Evolutionary conservation across 2,113 vertebrate genomes (phyloP).

Genomic region (Leiothrix lutea): DNA sequence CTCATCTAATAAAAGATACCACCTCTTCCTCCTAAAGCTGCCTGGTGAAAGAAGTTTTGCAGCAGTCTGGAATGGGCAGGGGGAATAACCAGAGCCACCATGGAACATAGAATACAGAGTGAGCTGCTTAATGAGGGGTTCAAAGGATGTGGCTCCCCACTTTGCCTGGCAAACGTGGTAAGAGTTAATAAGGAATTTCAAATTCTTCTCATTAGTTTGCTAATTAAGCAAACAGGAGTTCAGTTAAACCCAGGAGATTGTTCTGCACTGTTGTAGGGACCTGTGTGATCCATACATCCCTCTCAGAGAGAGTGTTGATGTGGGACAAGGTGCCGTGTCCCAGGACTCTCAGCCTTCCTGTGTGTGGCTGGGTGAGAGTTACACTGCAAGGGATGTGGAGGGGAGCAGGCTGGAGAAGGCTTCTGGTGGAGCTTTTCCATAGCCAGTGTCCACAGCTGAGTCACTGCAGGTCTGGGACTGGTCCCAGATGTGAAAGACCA

Average conservation of each 20-base stretch:
- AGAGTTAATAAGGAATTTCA: not conserved
- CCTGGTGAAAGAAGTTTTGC: not conserved
- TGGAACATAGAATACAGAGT: not conserved
- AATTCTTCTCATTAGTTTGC: not conserved
- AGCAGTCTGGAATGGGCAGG: not conserved
- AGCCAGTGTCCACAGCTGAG: not conserved
- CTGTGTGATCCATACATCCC: not conserved
- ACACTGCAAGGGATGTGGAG: not conserved
- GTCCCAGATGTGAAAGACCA: not conserved
- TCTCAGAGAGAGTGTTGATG: rapidly evolving
- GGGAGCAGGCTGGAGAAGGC: not conserved
- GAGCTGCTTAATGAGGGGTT: not conserved
- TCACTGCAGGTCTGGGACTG: not conserved
- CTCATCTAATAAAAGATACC: not conserved
- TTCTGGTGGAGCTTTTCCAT: not conserved
- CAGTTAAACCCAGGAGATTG: not conserved
- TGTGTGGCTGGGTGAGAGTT: not conserved
- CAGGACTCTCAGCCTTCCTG: not conserved
- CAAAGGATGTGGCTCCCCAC: not conserved
- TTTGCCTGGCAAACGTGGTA: not conserved
- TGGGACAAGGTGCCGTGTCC: rapidly evolving
- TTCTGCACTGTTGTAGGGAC: not conserved
- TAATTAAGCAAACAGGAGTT: not conserved
- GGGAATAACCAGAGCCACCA: not conserved
- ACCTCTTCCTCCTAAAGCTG: not conserved